Evolutionary conservation across 2,113 vertebrate species (phyloP), one percentile per base, ranked within the genome.

Genomic region (Mystacornis crossleyi): DNA sequence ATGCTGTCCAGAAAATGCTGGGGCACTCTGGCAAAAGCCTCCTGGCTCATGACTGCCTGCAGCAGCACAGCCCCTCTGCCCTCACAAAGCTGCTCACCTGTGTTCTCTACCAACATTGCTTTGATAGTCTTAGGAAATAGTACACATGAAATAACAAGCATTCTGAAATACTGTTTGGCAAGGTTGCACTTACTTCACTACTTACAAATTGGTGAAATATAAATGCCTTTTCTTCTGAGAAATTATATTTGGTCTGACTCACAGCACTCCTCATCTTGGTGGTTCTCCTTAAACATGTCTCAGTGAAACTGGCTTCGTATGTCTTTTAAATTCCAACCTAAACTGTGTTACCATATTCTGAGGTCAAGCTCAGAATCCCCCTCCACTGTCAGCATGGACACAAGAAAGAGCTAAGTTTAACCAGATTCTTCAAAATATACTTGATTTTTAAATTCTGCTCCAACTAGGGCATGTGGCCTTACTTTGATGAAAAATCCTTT

Each of bases 151-250:
- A 64, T 15, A 61, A 62, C 85, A 84, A 79, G 57, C 57, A 34
- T 65, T 75, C 38, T 87, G 81, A 51, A 86, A 55, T 25, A n/a
- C 51, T 43, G 11, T 42, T 92, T 84, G 50, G 69, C 65, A 86
- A 74, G 6, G 4, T 45, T 2, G 0, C 14, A 1, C 16, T 36
- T 65, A 43, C 12, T 64, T 83, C 47, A 47, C 28, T 38, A 45
- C 26, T 28, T 53, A 87, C 10, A 50, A 33, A 88, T 38, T 48
- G 64, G 48, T 10, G 47, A 80, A 40, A 81, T 19, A 34, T 4
- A 75, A 74, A 64, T 3, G 36, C 7, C 2, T 10, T 77, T 77
- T 70, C 54, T 90, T 79, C 77, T 72, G 25, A 71, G 53, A 80
- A 89, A 94, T 38, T 45, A 80, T 65, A 21, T 9, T 25, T 57